phyloP scores from a whole-genome alignment of 2,888 invertebrate species.

The Spicauda simplicius region DNA sequence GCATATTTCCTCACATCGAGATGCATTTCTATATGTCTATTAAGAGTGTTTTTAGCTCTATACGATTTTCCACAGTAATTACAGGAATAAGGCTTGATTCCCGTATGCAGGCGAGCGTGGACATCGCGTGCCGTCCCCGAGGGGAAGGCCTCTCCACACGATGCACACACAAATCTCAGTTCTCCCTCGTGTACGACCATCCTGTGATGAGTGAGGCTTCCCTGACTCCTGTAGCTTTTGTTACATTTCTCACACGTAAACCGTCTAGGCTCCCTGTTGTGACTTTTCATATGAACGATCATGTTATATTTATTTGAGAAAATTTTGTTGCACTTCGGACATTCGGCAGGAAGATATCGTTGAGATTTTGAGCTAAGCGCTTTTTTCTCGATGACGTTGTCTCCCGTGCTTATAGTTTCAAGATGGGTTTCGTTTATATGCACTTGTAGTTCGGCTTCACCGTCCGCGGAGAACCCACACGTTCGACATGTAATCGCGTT shows the following conservation, averaged over 20 bases:
- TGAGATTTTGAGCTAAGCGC: slow-evolving; percentile 49
- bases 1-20: slow-evolving; percentile 57
- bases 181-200: slow-evolving; percentile 70
- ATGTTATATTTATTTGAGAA: slow-evolving; percentile 80
- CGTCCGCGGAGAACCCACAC: slow-evolving; percentile 52
- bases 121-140: slow-evolving; percentile 65
- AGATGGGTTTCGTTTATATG: slow-evolving; percentile 34
- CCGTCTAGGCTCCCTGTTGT: slow-evolving; percentile 50
- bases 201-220: slow-evolving; percentile 72
- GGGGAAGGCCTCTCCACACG: slow-evolving; percentile 79
- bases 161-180: slow-evolving; percentile 66
- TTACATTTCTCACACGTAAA: slow-evolving; percentile 72
- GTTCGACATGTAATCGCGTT: slow-evolving; percentile 50
- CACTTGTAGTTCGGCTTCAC: slow-evolving; percentile 35
- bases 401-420: slow-evolving; percentile 25
- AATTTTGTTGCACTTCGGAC: slow-evolving; percentile 75
- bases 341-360: slow-evolving; percentile 69
- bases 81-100: slow-evolving; percentile 74
- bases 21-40: slow-evolving; percentile 64
- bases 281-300: slow-evolving; percentile 73
- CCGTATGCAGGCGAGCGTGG: slow-evolving; percentile 74
- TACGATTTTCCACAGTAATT: slow-evolving; percentile 65
- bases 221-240: slow-evolving; percentile 70
- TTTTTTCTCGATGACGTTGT: slow-evolving; percentile 32
- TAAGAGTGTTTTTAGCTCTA: slow-evolving; percentile 61